Evolutionary conservation across 2,888 invertebrate genomes (phyloP), one percentile per base, ranked within the genome.

Genomic region (Abscondita cerata): DNA sequence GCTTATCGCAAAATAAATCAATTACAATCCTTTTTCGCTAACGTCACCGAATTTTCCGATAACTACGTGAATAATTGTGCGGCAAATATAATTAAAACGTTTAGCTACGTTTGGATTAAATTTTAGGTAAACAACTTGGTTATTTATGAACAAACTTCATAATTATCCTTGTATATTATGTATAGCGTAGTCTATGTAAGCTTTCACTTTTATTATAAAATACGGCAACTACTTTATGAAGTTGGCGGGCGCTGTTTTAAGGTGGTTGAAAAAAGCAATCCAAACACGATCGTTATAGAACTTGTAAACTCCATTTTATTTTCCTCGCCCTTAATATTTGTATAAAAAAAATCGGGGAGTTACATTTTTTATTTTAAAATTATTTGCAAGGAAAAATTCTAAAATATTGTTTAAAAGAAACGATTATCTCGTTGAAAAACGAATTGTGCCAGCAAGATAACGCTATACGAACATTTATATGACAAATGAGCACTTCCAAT

Each of bases 171-270:
- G 61, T 64, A 66, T 66, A 62, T 62, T 64, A 63, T 63, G 56
- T 60, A 59, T 56, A 60, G 48, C 18, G 19, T 48, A 61, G 65
- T 56, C 54, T 64, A 69, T 61, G 65, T 69, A 73, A 73, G 73
- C 75, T 75, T 76, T 73, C 70, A 67, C 72, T 69, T 66, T 65
- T 72, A 73, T 73, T 75, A 74, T 73, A 75, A 77, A 76, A 77
- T 77, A 76, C 73, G 72, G 72, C 75, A 73, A 72, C 73, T 75
- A 76, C 77, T 78, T 77, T 74, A 78, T 78, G 76, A 77, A 76
- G 70, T 75, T 76, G 76, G 76, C 76, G 75, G 76, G 76, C 77
- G 75, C 70, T 71, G 68, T 66, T 58, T 56, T 52, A 62, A 58
- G 66, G 67, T 46, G 52, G 68, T 65, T 66, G 70, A 69, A 70